Evolutionary conservation across 1,140 invertebrate species (phyloP).

Genomic region (Bombus sylvicola): DNA sequence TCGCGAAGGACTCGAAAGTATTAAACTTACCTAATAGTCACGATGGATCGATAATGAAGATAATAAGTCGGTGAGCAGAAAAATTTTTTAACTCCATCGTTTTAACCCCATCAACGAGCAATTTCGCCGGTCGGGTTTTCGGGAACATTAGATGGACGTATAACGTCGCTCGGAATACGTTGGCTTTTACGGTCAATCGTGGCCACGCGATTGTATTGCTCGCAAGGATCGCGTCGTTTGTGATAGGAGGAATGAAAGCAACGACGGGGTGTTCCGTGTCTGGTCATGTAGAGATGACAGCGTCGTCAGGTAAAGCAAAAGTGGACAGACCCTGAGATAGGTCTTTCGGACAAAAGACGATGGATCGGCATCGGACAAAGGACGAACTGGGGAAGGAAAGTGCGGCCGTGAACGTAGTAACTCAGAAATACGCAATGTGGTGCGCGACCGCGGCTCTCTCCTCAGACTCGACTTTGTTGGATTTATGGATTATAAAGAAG

Average conservation of each 20-base stretch:
- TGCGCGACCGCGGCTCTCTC: conserved; percentile 12
- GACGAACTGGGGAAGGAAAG: conserved; percentile 48
- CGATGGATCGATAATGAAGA: not conserved
- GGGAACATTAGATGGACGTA: not conserved
- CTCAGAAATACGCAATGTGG: conserved; percentile 38
- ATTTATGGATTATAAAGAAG: conserved; percentile 81
- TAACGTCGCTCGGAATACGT: not conserved
- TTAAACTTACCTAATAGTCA: no score
- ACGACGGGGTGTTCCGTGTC: not conserved
- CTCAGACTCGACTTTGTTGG: conserved; percentile 77
- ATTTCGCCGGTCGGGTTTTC: not conserved
- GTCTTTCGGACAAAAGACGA: conserved; percentile 73
- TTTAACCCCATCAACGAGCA: not conserved
- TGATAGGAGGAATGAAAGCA: conserved; percentile 16
- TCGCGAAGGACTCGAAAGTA: not conserved
- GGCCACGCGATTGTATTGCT: not conserved
- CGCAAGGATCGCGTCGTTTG: not conserved
- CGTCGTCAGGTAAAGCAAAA: conserved; percentile 45
- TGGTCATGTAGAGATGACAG: not conserved
- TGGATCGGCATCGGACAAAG: conserved; percentile 75
- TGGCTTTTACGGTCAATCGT: not conserved
- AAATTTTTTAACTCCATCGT: not conserved
- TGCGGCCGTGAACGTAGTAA: conserved; percentile 66
- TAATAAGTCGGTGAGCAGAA: not conserved
- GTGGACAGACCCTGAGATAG: conserved; percentile 58